A percentile compares a stretch with the other conserved stretches of the same genome.
These are phyloP conservation scores for Perca fluviatilis DNA, from an alignment of 2,113 vertebrate genomes.

Conservation along the genomic window DNA sequence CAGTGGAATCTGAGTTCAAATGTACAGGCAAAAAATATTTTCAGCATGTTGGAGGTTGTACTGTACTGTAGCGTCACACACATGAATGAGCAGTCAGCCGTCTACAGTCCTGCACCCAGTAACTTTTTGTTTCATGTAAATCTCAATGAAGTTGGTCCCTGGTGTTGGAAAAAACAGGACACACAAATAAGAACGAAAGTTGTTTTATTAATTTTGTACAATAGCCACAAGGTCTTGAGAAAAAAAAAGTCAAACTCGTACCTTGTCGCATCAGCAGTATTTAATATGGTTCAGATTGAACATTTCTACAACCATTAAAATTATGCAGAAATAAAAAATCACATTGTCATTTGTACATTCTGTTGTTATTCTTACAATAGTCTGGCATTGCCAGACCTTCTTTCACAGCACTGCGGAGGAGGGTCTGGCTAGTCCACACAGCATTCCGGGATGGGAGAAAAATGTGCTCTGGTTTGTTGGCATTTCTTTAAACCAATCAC, in stretches of 20 bases:
- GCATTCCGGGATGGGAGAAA: too few relatives aligned
- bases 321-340: not conserved
- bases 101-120: not conserved
- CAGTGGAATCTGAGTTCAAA: not conserved
- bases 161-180: not conserved
- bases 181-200: not conserved
- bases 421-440: too few relatives aligned
- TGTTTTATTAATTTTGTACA: too few relatives aligned
- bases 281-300: not conserved
- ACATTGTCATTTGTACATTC: not conserved
- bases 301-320: not conserved
- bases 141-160: not conserved
- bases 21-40: not conserved
- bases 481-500: too few relatives aligned
- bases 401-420: too few relatives aligned
- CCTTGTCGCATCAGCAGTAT: not conserved
- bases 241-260: too few relatives aligned
- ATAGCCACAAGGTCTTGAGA: too few relatives aligned
- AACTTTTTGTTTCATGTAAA: not conserved
- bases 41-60: not conserved
- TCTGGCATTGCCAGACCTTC: too few relatives aligned
- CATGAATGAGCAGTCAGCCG: not conserved
- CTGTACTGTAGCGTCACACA: not conserved
- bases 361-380: not conserved
- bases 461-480: too few relatives aligned